Percentiles rank a stretch among this genome's conserved stretches.
These are phyloP conservation scores for Diaprepes abbreviatus DNA, from an alignment of 2,888 invertebrate genomes.

Conservation along the genomic window DNA sequence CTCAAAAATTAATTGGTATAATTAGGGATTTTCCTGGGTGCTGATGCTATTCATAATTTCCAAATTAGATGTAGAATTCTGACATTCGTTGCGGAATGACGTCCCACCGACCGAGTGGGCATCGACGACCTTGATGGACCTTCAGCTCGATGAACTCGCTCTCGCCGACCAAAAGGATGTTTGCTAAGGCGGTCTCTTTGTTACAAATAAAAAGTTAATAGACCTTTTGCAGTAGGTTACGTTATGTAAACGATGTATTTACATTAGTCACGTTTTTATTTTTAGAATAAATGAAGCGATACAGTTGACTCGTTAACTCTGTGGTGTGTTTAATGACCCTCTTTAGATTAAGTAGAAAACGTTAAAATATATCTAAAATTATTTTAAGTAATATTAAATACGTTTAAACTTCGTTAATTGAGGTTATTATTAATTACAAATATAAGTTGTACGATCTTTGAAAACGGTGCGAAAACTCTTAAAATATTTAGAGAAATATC, in stretches of 20 bases:
- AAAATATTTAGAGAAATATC: no score
- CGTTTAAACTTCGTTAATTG: no score
- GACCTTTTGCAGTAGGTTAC: slow-evolving; percentile 49
- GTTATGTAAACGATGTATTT: slow-evolving; percentile 48
- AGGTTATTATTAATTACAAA: no score
- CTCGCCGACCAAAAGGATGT: slow-evolving; percentile 47
- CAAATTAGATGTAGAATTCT: slow-evolving; percentile 12
- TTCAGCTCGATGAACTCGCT: slow-evolving; percentile 49
- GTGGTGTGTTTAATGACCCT: slow-evolving; percentile 4
- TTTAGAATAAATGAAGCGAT: slow-evolving; percentile 24
- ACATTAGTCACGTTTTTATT: slow-evolving; percentile 41
- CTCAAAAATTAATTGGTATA: neutral
- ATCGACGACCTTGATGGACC: slow-evolving; percentile 43
- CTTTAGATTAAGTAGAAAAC: neutral
- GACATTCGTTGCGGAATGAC: slow-evolving; percentile 35
- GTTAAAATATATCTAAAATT: neutral
- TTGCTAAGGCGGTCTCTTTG: slow-evolving; percentile 49
- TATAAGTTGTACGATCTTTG: no score
- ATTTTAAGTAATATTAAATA: neutral
- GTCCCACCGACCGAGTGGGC: slow-evolving; percentile 42
- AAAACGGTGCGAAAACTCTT: no score
- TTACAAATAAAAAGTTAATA: slow-evolving; percentile 48
- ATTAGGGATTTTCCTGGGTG: neutral
- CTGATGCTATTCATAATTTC: neutral
- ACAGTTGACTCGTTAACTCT: slow-evolving; percentile 23